Conservation (phyloP, 2,797 vertebrate species). For the Rhynchonycteris naso region DNA sequence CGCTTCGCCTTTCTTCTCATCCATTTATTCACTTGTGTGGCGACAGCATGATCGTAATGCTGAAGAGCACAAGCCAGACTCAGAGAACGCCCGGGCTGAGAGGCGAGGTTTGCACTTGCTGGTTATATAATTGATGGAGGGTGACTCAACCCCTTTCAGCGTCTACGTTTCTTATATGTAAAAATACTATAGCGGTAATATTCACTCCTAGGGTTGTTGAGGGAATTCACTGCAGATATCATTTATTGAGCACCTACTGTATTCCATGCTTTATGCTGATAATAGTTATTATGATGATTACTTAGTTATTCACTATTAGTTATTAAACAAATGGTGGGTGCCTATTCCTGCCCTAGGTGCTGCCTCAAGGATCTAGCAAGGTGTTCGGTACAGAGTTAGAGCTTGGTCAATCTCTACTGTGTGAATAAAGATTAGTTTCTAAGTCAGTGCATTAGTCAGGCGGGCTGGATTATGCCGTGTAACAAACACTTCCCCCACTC, state of each 20-base stretch:
- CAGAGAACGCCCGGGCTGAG: neutral
- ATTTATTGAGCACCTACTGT: neutral
- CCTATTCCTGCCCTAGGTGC: neutral
- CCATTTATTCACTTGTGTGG: neutral
- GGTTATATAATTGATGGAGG: neutral
- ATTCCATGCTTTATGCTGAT: neutral
- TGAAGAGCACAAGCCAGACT: neutral
- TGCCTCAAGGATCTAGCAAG: neutral
- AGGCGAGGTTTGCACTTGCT: neutral
- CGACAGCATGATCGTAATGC: neutral
- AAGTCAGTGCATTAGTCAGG: neutral
- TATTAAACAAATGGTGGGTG: neutral
- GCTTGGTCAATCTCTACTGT: neutral
- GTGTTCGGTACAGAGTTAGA: neutral
- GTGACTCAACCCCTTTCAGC: neutral
- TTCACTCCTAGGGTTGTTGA: neutral
- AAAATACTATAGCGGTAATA: neutral
- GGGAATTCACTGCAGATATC: neutral
- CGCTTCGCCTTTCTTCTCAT: neutral
- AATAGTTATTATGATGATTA: neutral
- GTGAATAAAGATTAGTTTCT: neutral
- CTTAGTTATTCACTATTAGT: slow-evolving; percentile 2
- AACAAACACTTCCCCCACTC: neutral
- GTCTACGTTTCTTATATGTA: neutral
- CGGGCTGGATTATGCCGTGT: neutral